Evolutionary conservation across 2,888 invertebrate species (phyloP).

Genomic region (Oithona nana): DNA sequence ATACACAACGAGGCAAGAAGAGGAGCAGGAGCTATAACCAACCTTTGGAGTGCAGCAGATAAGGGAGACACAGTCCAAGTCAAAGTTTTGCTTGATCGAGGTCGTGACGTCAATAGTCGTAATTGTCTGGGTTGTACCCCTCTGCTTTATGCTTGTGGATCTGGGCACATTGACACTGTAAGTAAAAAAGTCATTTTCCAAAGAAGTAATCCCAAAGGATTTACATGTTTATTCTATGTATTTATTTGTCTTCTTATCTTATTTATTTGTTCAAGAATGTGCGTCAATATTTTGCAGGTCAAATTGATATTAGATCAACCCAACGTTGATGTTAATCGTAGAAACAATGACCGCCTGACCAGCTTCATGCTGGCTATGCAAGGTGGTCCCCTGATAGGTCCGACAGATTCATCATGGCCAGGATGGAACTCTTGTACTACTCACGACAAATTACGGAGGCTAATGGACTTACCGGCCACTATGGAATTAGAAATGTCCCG

Average conservation of each 20-base stretch:
- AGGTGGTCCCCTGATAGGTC: constrained; percentile 1
- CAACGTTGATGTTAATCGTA: constrained; percentile 11
- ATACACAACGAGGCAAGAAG: too few relatives aligned
- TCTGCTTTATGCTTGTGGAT: constrained; percentile 14
- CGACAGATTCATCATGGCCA: background rate
- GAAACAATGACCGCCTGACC: constrained; percentile 16
- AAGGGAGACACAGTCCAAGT: constrained; percentile 2
- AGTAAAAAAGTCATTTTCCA: background rate
- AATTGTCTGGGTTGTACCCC: constrained; percentile 17
- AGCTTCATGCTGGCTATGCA: constrained; percentile 18
- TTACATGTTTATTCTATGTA: background rate
- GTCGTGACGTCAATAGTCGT: constrained; percentile 10
- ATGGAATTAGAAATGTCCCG: constrained; percentile 8
- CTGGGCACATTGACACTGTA: constrained; percentile 12
- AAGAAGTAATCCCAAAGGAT: background rate
- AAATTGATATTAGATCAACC: background rate
- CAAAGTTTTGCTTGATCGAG: background rate
- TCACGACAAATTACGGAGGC: constrained; percentile 10
- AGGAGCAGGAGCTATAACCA: too few relatives aligned
- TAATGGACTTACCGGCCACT: constrained; percentile 8
- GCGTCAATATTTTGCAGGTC: background rate
- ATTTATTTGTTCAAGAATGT: background rate
- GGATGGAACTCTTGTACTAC: constrained; percentile 1
- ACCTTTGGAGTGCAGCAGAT: constrained; percentile 15
- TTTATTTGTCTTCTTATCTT: background rate